Base-by-base conservation (phyloP, 2,113 vertebrate genomes). In the Columbina picui region DNA sequence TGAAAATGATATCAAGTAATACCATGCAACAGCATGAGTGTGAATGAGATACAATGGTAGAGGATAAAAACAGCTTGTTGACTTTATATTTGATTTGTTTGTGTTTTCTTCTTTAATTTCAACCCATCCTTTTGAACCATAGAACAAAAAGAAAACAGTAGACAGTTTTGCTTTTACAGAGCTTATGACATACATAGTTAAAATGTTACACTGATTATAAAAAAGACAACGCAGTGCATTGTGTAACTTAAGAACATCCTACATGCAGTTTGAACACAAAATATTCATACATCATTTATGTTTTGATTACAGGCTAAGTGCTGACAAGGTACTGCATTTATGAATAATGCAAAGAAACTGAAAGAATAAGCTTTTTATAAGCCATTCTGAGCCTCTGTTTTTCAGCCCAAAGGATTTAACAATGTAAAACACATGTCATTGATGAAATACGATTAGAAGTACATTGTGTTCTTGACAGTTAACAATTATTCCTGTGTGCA, bases 291-390 rank as follows among this genome's bases (percentile, higher is more conserved):
- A 98, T 98, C 98, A 98, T 98, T 98, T 98, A 98, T 98, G 96
- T 96, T 98, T 98, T 98, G 96, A 98, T 98, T 98, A 97, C 78
- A 91, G 56, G 84, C 52, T 97, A 97, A 98, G 94, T 96, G 97
- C 96, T 87, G 86, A 97, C 96, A 97, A 97, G 97, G 94, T 97
- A 90, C 79, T 93, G 71, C 55, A 61, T 85, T 97, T 95, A 98
- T 98, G 97, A 98, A 98, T 98, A 98, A 98, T 98, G 97, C 94
- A 98, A 97, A 94, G 61, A 55, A 96, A 78, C 59, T 45, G 64
- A 97, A 96, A 96, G 92, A 97, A 97, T 64, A 5, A 59, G 91
- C 70, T 95, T 97, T 98, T 98, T 97, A 90, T 89, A 96, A 97
- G 98, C 91, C 34, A 67, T 97, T 96, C 93, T 91, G 74, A 97